Conservation (phyloP, 2,113 vertebrate species). For the Nanorana parkeri region DNA sequence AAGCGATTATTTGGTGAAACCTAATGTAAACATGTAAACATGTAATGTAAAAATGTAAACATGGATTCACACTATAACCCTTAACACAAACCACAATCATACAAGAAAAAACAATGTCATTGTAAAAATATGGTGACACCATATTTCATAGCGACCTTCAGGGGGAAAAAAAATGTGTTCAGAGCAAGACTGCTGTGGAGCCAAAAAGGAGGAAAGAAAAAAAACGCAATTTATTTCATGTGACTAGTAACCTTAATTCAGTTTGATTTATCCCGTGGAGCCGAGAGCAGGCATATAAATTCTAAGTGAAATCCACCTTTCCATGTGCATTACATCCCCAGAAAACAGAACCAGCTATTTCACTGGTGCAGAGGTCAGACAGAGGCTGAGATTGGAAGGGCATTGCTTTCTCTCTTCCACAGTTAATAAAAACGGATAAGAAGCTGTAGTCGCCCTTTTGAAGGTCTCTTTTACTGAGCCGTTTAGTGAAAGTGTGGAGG, state of each 20-base stretch:
- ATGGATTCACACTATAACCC: too few species aligned
- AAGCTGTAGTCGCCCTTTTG: slow-evolving; percentile 32
- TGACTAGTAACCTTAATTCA: slow-evolving; percentile 55
- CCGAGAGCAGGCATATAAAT: slow-evolving; percentile 48
- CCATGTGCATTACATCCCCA: slow-evolving; percentile 42
- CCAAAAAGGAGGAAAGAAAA: slow-evolving; percentile 7
- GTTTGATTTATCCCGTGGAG: slow-evolving; percentile 46
- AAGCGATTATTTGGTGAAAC: too few species aligned
- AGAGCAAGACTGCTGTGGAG: slow-evolving; percentile 8
- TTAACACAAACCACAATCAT: too few species aligned
- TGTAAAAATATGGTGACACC: slow-evolving; percentile 8
- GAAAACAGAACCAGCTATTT: slow-evolving; percentile 45
- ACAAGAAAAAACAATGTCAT: neutral
- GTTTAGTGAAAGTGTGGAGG: slow-evolving; percentile 50
- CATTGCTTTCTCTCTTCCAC: slow-evolving; percentile 46
- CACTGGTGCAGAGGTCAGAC: slow-evolving; percentile 45
- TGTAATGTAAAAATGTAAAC: too few species aligned
- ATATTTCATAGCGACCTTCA: slow-evolving; percentile 12
- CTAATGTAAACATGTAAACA: too few species aligned
- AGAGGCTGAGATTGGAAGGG: slow-evolving; percentile 47
- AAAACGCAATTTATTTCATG: slow-evolving; percentile 38
- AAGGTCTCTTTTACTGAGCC: slow-evolving; percentile 39
- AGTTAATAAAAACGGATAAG: slow-evolving; percentile 56
- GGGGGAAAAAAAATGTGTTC: neutral
- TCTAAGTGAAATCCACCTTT: slow-evolving; percentile 45